Base-by-base conservation (phyloP, 2,797 vertebrate genomes). In the Sphenodon punctatus region DNA sequence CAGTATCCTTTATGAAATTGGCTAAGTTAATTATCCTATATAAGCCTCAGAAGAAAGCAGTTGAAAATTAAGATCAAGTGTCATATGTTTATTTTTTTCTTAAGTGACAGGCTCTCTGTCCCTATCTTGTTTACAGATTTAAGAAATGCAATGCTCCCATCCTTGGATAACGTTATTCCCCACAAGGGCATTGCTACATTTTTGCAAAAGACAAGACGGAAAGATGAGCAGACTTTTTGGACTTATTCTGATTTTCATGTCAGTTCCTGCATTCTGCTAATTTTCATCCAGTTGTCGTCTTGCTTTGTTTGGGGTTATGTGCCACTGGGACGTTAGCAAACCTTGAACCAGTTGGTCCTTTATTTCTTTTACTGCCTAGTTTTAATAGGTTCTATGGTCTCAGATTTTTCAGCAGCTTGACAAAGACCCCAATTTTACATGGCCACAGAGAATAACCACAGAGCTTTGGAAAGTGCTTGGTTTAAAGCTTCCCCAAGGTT, bases 11-110 rank as follows among this genome's bases (percentile, higher is more conserved):
- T 71, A 73, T 86, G 79, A 89, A 91, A 72, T 85, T 55, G 75
- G 65, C 80, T 88, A 67, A 84, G 72, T 87, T 82, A 88, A 72
- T 86, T 91, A 86, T 91, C 78, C 63, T 74, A 34, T 56, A 86
- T 73, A 79, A 81, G 45, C 72, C 88, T 87, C 60, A 68, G 60
- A 85, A 81, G 65, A 81, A 81, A 88, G 43, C 71, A 85, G 55
- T 51, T 89, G 87, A 88, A 92, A 92, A 89, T 89, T 79, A 81
- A 89, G 58, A 51, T 85, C 75, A 80, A 87, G 78, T 74, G 79
- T 56, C 67, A 80, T 80, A 78, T 88, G 72, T 78, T 49, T 48
- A 0, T 84, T 81, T 75, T 51, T 82, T 90, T n/a, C 32, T 78
- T 30, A 12, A 46, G 32, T 84, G 79, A 64, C 55, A 77, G 30